A percentile compares a stretch with the other conserved stretches of the same genome.
phyloP scores from a whole-genome alignment of 1,140 invertebrate species.

The Thaumetopoea pityocampa region DNA sequence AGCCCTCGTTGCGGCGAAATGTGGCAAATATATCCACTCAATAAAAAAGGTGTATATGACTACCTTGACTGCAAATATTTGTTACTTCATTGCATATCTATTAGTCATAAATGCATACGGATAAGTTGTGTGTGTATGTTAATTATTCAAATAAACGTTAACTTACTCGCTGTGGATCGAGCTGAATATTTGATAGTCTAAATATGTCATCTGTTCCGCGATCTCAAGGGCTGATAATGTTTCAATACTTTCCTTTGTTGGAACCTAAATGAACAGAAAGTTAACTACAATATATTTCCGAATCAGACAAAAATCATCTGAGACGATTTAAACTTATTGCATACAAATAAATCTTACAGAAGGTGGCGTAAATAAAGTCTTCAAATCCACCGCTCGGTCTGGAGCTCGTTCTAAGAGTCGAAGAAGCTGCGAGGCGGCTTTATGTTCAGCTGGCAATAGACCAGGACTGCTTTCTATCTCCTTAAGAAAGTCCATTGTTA shows the following conservation, averaged over 20 bases:
- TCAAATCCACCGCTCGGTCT: conserved; percentile 79
- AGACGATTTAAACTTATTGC: not conserved
- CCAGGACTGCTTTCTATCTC: conserved; percentile 91
- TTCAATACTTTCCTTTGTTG: conserved; percentile 90
- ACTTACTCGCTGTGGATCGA: conserved; percentile 94
- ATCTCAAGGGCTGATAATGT: conserved; percentile 93
- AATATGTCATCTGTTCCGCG: conserved; percentile 94
- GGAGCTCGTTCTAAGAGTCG: conserved; percentile 84
- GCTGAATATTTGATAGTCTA: conserved; percentile 95
- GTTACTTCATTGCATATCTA: too few species aligned
- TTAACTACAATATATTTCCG: not conserved
- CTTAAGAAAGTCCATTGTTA: conserved; percentile 92
- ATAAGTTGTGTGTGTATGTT: too few species aligned
- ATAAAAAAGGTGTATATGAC: too few species aligned
- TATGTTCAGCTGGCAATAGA: conserved; percentile 92
- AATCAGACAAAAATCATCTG: not conserved
- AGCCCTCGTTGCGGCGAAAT: too few species aligned
- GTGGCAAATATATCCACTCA: too few species aligned
- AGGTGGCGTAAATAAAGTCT: conserved; percentile 83
- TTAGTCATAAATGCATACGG: too few species aligned
- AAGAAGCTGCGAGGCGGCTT: conserved; percentile 89
- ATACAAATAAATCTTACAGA: conserved; percentile 73
- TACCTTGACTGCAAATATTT: too few species aligned
- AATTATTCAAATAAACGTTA: too few species aligned
- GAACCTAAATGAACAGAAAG: conserved; percentile 75